phyloP scores from a whole-genome alignment of 2,113 vertebrate species.

The Furnarius figulus region DNA sequence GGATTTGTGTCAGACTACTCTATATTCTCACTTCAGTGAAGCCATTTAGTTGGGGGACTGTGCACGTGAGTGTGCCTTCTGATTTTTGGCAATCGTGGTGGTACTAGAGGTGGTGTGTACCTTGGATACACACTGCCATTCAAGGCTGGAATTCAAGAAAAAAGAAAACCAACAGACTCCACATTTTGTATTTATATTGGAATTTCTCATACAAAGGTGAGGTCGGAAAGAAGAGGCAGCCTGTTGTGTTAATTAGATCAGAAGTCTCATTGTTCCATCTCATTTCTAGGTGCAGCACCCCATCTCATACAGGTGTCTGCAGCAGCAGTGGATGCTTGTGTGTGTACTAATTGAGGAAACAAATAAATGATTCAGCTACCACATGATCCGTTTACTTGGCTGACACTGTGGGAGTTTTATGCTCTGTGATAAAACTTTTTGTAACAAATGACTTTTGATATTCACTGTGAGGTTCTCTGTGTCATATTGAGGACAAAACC shows the following conservation, averaged over 20 bases:
- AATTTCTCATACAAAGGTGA: background rate
- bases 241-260: background rate
- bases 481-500: background rate
- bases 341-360: background rate
- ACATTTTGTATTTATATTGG: background rate
- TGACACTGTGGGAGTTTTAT: background rate
- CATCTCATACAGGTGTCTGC: background rate
- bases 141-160: background rate
- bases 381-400: background rate
- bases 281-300: background rate
- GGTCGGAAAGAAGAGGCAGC: background rate
- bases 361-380: background rate
- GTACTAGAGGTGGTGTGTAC: background rate
- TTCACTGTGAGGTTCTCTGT: background rate
- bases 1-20: background rate
- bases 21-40: background rate
- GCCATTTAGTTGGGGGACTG: background rate
- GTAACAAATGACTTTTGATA: background rate
- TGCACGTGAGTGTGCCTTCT: background rate
- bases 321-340: background rate
- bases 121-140: background rate
- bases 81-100: background rate
- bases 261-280: background rate
- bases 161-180: background rate
- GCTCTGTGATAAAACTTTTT: background rate